Evolutionary conservation across 2,113 vertebrate genomes (phyloP), one percentile per base, ranked within the genome.

Genomic region (Nerophis ophidion): DNA sequence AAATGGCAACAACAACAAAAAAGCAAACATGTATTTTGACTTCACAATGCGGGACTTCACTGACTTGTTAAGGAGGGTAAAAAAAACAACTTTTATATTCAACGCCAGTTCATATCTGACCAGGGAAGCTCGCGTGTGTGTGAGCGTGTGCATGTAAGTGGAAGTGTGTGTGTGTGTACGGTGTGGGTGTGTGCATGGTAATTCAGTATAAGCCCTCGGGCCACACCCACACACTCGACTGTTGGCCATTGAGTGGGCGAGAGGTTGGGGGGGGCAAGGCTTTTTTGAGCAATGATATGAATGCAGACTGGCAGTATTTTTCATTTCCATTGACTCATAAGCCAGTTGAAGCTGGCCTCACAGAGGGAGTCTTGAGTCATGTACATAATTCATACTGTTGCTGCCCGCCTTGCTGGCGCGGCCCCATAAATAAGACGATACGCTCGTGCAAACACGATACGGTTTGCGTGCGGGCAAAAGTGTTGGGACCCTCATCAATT

Each of bases 351-450:
- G 69, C 65, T 65, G 61, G 68, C 75, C 79, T 77, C 55, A 60
- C 74, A 60, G 76, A n/a, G n/a, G n/a, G 53, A 26, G 34, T 81
- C 65, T 59, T 17, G 62, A 81, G 72, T 84, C 66, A 72, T 46
- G 60, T 83, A 70, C 76, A 84, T 85, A 79, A 84, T 85, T 84
- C 72, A 83, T 84, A 70, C 76, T 60, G 48, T 76, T 48, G 5
- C 4, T 59, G 64, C 60, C 57, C 48, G 66, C 60, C 47, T 49
- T 65, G 52, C 61, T 67, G 8, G 61, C 77, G 64, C 56, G 64
- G 40, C 10, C 11, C 40, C 74, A 19, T 9, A 17, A n/a, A 42
- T 5, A 11, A 56, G n/a, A 56, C 11, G 12, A 56, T 42, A 7
- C 17, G 36, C 38, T 12, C 54, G 17, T 42, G 54, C 54, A 56